Base-by-base conservation (phyloP, 1,140 invertebrate species). In the Dendroctonus valens region DNA sequence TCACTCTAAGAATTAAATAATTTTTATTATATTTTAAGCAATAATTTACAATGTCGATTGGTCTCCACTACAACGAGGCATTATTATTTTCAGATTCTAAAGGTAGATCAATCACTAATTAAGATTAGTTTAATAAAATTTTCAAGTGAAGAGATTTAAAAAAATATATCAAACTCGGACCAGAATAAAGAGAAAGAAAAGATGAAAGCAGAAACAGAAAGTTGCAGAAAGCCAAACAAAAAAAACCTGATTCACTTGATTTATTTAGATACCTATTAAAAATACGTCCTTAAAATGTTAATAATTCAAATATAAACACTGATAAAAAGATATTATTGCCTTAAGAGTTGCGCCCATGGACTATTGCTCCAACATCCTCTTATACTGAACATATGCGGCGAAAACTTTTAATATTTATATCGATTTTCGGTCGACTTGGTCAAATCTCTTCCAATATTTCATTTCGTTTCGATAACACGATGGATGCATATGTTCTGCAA, bases 401-500 rank as follows among this genome's bases (percentile, higher is more conserved):
- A 46, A 46, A 46, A 46, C 44, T 46, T 46, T 46, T 46, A 46
- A 46, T 46, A 46, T 46, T 46, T 46, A 46, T 46, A 11, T 9
- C 9, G 12, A 46, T 9, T 46, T 46, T 46, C 44, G 44, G 44
- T 9, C 12, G 9, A 46, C 12, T 46, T 12, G 9, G 12, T 9
- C 44, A 46, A 46, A 46, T 12, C 44, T 46, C 44, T 9, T 46
- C 44, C 44, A 46, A 14, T 46, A 46, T 46, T 46, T 46, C 12
- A 46, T 46, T 46, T 12, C 44, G 44, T 46, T 46, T 46, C 44
- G 12, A 46, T 46, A 11, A 46, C 44, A 14, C 12, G 9, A 46
- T 46, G 9, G 44, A 9, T 9, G 44, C 9, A 46, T 4, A 9
- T 26, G 26, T 26, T 26, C 26, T 1, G 26, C 3, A 26, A 26